A percentile compares a stretch with the other conserved stretches of the same genome.
phyloP scores from a whole-genome alignment of 2,797 vertebrate genomes.

The Darevskia nairensis region DNA sequence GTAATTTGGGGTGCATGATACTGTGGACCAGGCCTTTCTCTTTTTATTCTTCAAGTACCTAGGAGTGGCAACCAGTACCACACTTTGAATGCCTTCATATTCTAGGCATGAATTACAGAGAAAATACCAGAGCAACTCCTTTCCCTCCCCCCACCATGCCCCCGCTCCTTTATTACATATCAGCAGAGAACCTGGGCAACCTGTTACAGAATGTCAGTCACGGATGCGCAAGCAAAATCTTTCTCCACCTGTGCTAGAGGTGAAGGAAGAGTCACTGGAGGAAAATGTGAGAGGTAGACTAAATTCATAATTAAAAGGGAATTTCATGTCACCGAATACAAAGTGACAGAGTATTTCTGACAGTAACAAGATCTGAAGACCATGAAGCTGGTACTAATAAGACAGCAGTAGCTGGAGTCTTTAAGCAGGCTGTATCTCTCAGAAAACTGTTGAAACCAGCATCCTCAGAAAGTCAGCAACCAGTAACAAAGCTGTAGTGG shows the following conservation, averaged over 20 bases:
- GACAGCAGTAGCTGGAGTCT: conserved; percentile 3
- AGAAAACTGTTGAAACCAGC: conserved; percentile 19
- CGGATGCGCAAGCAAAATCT: background rate
- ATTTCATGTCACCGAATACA: conserved; percentile 25
- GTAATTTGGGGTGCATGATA: background rate
- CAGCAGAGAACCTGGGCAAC: background rate
- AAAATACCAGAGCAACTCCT: background rate
- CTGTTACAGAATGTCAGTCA: conserved; percentile 3
- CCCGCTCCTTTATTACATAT: background rate
- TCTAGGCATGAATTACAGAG: background rate
- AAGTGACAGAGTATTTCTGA: conserved; percentile 28
- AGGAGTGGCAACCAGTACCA: background rate
- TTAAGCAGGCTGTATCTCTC: background rate
- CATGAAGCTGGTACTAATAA: conserved; percentile 27
- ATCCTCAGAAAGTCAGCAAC: background rate
- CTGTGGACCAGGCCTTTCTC: background rate
- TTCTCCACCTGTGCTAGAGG: background rate
- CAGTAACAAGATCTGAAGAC: conserved; percentile 27
- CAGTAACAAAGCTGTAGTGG: background rate
- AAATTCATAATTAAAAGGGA: conserved; percentile 41
- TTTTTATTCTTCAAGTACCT: background rate
- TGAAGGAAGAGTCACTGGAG: conserved; percentile 20
- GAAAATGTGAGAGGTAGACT: conserved; percentile 16
- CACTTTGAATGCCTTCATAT: background rate
- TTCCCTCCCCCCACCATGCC: background rate